Evolutionary conservation across 2,888 invertebrate genomes (phyloP), one percentile per base, ranked within the genome.

Genomic region (Ophioninae sp.): DNA sequence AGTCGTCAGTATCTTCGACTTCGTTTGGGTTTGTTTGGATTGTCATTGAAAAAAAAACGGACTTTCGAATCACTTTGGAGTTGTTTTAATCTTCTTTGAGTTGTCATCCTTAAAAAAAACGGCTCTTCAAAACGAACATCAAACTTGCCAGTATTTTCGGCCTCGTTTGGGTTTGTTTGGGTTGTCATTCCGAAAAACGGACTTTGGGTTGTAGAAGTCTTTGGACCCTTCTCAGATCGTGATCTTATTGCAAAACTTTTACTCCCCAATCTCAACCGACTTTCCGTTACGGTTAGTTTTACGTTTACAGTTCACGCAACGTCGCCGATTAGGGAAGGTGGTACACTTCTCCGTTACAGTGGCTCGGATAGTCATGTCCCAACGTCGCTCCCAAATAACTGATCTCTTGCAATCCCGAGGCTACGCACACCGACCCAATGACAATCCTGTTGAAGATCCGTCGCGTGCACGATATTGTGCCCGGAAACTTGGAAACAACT

Each of bases 401-500:
- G 69, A 76, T 72, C 68, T 64, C 64, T 44, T 8, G 22, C 68
- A 58, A 58, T 58, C n/a, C 63, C 44, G 73, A 58, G 22, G 22
- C 58, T 39, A n/a, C 39, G 22, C 30, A 56, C 3, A 44, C 73
- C 51, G 59, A 56, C 51, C 39, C 59, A 39, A 71, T 56, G 64
- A 37, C 39, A 41, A 78, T 82, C 39, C 41, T 63, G 65, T 59
- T 41, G 23, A 13, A 41, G 65, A 51, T 17, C 63, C 69, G 44
- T 58, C 69, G 78, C 68, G 51, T 74, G 74, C 68, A 73, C 67
- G 73, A 78, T 56, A 10, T 64, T 58, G 64, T 37, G 74, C 23
- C 59, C n/a, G n/a, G 23, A 58, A 83, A 79, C 67, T 83, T 83
- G 67, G 76, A 69, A 83, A 79, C 73, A 80, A 76, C 68, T 56